phyloP scores from a whole-genome alignment of 2,797 vertebrate species.

The Hipposideros larvatus region DNA sequence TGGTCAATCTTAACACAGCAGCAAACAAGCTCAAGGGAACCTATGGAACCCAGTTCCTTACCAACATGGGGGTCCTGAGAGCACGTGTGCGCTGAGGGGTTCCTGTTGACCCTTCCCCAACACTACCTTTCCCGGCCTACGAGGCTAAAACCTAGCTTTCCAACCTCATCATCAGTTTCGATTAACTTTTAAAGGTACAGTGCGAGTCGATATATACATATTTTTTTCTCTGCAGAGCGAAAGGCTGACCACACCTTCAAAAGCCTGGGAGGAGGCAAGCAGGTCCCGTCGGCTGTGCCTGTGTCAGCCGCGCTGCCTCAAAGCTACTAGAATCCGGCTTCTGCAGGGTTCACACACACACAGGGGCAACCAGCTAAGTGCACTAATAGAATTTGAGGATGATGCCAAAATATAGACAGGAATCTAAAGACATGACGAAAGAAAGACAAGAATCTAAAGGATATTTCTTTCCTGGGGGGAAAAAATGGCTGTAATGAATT shows the following conservation, averaged over 20 bases:
- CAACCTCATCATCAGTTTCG: not conserved
- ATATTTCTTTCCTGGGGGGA: not conserved
- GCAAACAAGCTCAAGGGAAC: not conserved
- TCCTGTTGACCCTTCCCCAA: slow-evolving; percentile 29
- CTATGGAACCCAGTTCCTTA: too few species aligned
- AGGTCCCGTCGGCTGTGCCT: too few species aligned
- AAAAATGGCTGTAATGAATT: not conserved
- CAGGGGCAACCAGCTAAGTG: not conserved
- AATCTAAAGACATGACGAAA: slow-evolving; percentile 20
- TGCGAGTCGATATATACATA: not conserved
- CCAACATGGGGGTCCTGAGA: not conserved
- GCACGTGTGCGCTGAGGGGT: not conserved
- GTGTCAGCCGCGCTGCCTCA: not conserved
- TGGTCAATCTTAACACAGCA: not conserved
- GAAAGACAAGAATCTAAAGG: not conserved
- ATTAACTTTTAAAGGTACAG: not conserved
- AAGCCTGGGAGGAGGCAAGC: not conserved
- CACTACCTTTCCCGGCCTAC: not conserved
- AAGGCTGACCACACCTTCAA: not conserved
- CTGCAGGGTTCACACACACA: not conserved
- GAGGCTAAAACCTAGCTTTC: not conserved
- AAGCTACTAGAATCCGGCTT: not conserved
- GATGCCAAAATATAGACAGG: slow-evolving; percentile 47
- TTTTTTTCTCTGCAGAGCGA: not conserved
- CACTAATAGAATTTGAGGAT: not conserved